Conservation (phyloP, 2,888 invertebrate species). For the Tineola bisselliella region DNA sequence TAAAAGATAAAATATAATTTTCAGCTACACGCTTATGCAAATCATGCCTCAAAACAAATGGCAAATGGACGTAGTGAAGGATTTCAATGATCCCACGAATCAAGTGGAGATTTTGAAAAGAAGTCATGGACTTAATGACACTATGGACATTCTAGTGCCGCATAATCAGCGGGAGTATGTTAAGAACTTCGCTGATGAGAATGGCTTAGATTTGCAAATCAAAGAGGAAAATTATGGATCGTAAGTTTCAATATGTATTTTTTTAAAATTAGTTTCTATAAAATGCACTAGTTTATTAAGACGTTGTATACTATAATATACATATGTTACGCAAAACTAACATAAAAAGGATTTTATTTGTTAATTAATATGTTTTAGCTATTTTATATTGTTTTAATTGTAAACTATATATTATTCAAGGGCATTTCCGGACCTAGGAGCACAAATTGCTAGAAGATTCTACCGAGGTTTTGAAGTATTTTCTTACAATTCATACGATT, state of each 20-base stretch:
- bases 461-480: slow-evolving; percentile 29
- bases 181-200: slow-evolving; percentile 27
- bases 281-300: no score
- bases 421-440: slow-evolving; percentile 27
- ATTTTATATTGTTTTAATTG: neutral
- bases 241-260: no score
- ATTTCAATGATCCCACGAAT: slow-evolving; percentile 30
- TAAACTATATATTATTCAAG: slow-evolving; percentile 22
- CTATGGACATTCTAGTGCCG: slow-evolving; percentile 44
- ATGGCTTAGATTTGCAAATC: slow-evolving; percentile 27
- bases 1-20: no score
- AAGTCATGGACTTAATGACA: slow-evolving; percentile 42
- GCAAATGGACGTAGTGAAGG: slow-evolving; percentile 27
- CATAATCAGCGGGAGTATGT: slow-evolving; percentile 25
- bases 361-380: no score
- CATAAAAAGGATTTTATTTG: no score
- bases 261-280: no score
- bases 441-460: slow-evolving; percentile 34
- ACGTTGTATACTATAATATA: no score
- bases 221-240: slow-evolving; percentile 43
- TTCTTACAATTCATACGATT: slow-evolving; percentile 35
- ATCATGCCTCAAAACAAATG: slow-evolving; percentile 28
- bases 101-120: slow-evolving; percentile 39
- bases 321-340: no score
- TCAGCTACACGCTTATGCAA: slow-evolving; percentile 40